A percentile compares a stretch with the other conserved stretches of the same genome.
phyloP scores from a whole-genome alignment of 1,140 invertebrate genomes.

The Oryzaephilus surinamensis region DNA sequence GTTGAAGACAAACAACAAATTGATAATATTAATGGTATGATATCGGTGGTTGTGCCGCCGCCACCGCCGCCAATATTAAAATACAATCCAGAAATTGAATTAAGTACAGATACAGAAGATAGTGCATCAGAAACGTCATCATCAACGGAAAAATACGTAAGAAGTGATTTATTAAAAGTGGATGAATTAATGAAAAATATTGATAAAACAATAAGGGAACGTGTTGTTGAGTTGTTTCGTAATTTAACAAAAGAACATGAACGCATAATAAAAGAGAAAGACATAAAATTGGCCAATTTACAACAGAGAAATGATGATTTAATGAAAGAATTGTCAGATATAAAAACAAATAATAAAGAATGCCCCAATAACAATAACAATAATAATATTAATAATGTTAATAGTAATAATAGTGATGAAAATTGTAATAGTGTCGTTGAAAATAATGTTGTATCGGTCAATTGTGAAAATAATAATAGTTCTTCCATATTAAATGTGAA shows the following conservation, averaged over 20 bases:
- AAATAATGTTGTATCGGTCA: slow-evolving; percentile 6
- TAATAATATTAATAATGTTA: neutral
- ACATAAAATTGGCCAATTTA: too few relatives aligned
- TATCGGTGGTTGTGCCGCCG: neutral
- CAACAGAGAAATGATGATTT: too few relatives aligned
- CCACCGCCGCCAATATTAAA: slow-evolving; percentile 5
- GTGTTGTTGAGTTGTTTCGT: too few relatives aligned
- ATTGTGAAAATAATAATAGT: slow-evolving; percentile 18
- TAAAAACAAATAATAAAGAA: neutral
- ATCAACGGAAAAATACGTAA: slow-evolving; percentile 18
- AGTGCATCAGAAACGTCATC: slow-evolving; percentile 29
- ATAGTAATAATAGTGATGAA: neutral
- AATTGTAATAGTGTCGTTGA: neutral
- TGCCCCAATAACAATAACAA: neutral
- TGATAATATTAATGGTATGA: neutral
- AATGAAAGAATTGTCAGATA: too few relatives aligned
- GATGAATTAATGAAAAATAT: slow-evolving; percentile 7
- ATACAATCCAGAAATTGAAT: slow-evolving; percentile 47
- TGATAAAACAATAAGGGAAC: slow-evolving; percentile 8
- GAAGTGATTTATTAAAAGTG: slow-evolving; percentile 20
- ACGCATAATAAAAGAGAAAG: too few relatives aligned
- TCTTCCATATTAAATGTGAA: slow-evolving; percentile 22
- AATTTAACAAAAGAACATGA: too few relatives aligned
- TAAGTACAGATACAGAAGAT: slow-evolving; percentile 51
- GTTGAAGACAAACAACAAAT: neutral